phyloP scores from a whole-genome alignment of 2,888 invertebrate genomes.

The Bursaphelenchus okinawaensis region DNA sequence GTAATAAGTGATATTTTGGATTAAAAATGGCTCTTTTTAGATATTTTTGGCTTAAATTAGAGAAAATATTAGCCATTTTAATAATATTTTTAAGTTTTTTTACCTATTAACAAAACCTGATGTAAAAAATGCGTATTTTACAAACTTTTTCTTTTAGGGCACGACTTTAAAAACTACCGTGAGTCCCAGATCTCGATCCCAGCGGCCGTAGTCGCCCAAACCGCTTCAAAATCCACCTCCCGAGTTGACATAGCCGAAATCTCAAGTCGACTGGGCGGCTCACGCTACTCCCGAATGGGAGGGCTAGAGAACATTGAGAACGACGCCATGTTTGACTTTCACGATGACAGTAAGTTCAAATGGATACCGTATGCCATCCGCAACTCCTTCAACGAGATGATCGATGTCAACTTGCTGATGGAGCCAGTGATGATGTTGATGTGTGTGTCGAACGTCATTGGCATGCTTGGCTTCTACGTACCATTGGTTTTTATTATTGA shows the following conservation, averaged over 20 bases:
- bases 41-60: too few relatives aligned
- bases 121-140: neutral
- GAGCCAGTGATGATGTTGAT: constrained; percentile 83
- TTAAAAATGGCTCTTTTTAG: too few relatives aligned
- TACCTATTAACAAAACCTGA: neutral
- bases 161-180: constrained; percentile 30
- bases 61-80: too few relatives aligned
- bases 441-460: constrained; percentile 84
- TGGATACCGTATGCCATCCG: constrained; percentile 48
- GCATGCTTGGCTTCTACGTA: constrained; percentile 88
- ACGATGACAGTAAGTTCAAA: constrained; percentile 37
- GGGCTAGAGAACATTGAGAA: constrained; percentile 19
- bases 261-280: constrained; percentile 31
- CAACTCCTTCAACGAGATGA: constrained; percentile 52
- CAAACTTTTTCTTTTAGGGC: constrained; percentile 11
- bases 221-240: constrained; percentile 14
- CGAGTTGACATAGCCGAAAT: constrained; percentile 30
- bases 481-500: constrained; percentile 73
- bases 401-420: constrained; percentile 59
- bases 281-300: constrained; percentile 38
- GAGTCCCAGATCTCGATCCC: constrained; percentile 40
- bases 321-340: constrained; percentile 1
- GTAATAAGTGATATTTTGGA: too few relatives aligned
- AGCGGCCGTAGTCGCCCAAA: constrained; percentile 5
- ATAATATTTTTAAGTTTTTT: too few relatives aligned